These are phyloP conservation scores for Hydractinia echinata DNA, from an alignment of 30 jellyfish, hydroid and myxozoan genomes.

Conservation along the genomic window DNA sequence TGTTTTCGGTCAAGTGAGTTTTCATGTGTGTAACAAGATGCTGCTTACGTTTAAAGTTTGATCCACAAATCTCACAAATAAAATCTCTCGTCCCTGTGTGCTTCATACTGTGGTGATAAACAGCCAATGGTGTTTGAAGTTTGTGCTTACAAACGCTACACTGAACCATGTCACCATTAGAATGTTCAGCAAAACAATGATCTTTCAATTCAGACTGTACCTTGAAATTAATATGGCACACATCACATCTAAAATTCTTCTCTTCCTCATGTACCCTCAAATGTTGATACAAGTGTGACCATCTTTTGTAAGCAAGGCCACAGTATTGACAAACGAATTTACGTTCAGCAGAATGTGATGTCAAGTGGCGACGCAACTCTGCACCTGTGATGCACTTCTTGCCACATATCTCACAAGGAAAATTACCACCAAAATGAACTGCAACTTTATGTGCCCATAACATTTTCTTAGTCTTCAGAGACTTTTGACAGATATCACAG, in stretches of 20 bases:
- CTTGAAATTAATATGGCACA: constrained; percentile 39
- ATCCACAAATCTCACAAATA: constrained; percentile 31
- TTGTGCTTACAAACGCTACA: constrained; percentile 45
- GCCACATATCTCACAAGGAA: constrained; percentile 50
- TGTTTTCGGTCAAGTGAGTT: constrained; percentile 40
- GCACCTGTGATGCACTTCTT: constrained; percentile 52
- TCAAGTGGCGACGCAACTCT: constrained; percentile 44
- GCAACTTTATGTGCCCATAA: constrained; percentile 55
- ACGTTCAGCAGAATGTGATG: constrained; percentile 47
- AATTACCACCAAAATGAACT: constrained; percentile 43
- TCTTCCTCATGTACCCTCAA: constrained; percentile 45
- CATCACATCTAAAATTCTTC: constrained; percentile 48
- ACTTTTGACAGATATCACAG: constrained; percentile 41
- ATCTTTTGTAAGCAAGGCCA: constrained; percentile 42
- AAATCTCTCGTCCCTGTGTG: constrained; percentile 48
- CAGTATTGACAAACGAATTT: constrained; percentile 42
- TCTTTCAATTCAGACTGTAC: constrained; percentile 45
- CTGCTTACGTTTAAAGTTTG: constrained; percentile 40
- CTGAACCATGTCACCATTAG: constrained; percentile 38
- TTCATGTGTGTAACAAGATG: constrained; percentile 47
- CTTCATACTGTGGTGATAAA: constrained; percentile 47
- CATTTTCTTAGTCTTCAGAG: constrained; percentile 41
- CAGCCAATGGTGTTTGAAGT: constrained; percentile 54
- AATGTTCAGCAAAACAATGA: constrained; percentile 55
- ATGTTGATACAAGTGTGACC: constrained; percentile 49